phyloP scores from a whole-genome alignment of 2,888 invertebrate genomes.

The Yponomeuta malinellus region DNA sequence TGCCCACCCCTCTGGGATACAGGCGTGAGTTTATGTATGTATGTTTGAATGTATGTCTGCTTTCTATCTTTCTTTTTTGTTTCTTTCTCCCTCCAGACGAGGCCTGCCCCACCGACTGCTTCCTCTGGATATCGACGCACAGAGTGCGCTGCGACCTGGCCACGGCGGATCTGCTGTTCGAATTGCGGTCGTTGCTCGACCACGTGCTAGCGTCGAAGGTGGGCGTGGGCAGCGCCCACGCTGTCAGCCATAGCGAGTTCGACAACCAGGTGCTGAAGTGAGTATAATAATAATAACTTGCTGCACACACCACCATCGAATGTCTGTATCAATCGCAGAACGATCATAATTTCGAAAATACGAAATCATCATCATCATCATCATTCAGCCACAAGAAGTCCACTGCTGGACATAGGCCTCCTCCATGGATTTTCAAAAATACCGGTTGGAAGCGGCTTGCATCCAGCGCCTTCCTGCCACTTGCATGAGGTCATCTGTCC shows the following conservation, averaged over 20 bases:
- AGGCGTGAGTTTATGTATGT: too few relatives aligned
- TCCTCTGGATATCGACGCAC: constrained; percentile 41
- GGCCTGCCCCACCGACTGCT: constrained; percentile 32
- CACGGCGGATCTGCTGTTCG: constrained; percentile 43
- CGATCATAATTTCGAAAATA: neutral
- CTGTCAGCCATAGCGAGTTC: constrained; percentile 33
- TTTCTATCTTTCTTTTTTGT: too few relatives aligned
- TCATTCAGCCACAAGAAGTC: too few relatives aligned
- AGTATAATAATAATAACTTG: constrained; percentile 29
- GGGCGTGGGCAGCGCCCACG: constrained; percentile 27
- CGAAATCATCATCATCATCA: too few relatives aligned
- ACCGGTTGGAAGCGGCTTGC: too few relatives aligned
- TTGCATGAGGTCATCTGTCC: too few relatives aligned
- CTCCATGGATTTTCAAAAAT: too few relatives aligned
- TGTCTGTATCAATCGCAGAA: neutral
- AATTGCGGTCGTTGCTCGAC: constrained; percentile 50
- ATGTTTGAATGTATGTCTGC: too few relatives aligned
- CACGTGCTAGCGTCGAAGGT: constrained; percentile 57
- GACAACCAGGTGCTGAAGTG: constrained; percentile 58
- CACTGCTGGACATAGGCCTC: too few relatives aligned
- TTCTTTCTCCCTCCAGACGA: constrained; percentile 19
- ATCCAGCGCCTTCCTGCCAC: too few relatives aligned
- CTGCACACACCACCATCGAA: neutral
- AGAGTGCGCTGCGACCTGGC: constrained; percentile 46
- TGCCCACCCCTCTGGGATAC: too few relatives aligned